A percentile compares a stretch with the other conserved stretches of the same genome.
Conservation (phyloP, 2,113 vertebrate genomes). For the Lagopus muta region DNA sequence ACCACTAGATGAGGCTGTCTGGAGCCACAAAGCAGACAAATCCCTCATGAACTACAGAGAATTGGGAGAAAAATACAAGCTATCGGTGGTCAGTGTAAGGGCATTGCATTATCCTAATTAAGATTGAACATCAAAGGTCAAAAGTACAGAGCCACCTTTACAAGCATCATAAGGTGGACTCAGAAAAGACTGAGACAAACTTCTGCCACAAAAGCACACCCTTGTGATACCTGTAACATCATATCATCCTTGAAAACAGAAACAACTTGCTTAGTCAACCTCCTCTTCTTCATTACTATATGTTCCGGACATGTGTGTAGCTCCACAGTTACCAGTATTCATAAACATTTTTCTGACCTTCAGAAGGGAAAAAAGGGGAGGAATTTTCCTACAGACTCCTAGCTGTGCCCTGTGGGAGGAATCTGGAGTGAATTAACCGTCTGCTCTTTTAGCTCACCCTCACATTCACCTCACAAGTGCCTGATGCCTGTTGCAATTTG, state of each 20-base stretch:
- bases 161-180: neutral
- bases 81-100: neutral
- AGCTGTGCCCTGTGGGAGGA: neutral
- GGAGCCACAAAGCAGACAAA: neutral
- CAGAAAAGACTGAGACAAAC: neutral
- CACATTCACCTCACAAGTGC: fast-evolving
- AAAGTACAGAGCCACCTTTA: neutral
- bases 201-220: neutral
- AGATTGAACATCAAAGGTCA: neutral
- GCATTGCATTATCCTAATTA: neutral
- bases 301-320: neutral
- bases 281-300: neutral
- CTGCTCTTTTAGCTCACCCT: neutral
- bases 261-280: neutral
- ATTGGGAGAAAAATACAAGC: neutral
- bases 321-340: neutral
- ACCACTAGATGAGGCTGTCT: too few species aligned
- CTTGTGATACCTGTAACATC: neutral
- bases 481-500: fast-evolving
- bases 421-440: neutral
- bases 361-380: neutral
- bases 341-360: neutral
- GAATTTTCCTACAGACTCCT: neutral
- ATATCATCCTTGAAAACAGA: neutral
- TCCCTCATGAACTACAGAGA: neutral